Evolutionary conservation across 2,113 vertebrate genomes (phyloP).

Genomic region (Lamprologus tigripictilis): DNA sequence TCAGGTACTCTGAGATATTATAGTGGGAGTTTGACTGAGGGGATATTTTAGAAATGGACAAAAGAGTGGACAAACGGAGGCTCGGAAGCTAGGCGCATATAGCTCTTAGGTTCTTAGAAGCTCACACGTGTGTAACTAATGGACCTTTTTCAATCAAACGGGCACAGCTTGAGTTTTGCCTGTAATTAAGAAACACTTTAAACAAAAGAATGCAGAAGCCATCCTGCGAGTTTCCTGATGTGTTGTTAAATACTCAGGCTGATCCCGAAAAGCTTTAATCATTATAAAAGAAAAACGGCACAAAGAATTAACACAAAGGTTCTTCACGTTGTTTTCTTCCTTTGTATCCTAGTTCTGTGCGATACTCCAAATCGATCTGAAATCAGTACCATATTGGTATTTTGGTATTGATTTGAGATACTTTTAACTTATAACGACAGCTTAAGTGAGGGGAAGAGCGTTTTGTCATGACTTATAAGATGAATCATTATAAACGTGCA

Average conservation of each 20-base stretch:
- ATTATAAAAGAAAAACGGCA: not conserved
- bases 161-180: not conserved
- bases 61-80: not conserved
- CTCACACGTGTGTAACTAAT: not conserved
- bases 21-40: not conserved
- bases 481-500: not conserved
- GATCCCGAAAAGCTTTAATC: not conserved
- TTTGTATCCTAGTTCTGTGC: not conserved
- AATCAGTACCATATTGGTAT: not conserved
- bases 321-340: not conserved
- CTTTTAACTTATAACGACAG: not conserved
- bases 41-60: not conserved
- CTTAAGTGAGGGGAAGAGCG: fast-evolving
- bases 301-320: not conserved
- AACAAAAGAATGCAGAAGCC: not conserved
- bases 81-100: not conserved
- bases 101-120: not conserved
- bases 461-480: not conserved
- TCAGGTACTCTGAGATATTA: not conserved
- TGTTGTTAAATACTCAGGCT: not conserved
- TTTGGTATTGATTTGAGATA: not conserved
- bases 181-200: not conserved
- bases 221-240: not conserved
- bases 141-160: not conserved
- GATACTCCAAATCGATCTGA: not conserved